Conservation (phyloP, 1,140 invertebrate genomes). For the Teleopsis dalmanni region DNA sequence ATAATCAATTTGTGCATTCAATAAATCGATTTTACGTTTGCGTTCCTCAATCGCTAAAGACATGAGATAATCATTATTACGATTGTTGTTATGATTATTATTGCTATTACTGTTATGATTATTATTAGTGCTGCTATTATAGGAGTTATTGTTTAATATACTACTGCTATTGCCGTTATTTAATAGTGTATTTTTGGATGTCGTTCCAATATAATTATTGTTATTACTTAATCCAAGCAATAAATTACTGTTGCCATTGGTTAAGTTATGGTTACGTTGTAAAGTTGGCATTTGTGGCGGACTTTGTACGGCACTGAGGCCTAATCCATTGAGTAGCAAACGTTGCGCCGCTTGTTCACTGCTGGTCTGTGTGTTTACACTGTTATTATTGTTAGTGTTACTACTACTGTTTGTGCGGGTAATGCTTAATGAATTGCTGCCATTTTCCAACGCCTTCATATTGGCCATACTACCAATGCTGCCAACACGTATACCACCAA, state of each 20-base stretch:
- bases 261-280: slow-evolving; percentile 14
- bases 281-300: slow-evolving; percentile 22
- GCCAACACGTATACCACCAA: slow-evolving; percentile 35
- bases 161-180: slow-evolving; percentile 13
- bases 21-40: slow-evolving; percentile 32
- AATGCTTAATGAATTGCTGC: slow-evolving; percentile 1
- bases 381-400: slow-evolving; percentile 5
- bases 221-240: slow-evolving; percentile 15
- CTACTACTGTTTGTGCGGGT: neutral
- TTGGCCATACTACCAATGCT: slow-evolving; percentile 24
- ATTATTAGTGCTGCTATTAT: slow-evolving; percentile 1
- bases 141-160: no score
- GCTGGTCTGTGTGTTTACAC: slow-evolving; percentile 16
- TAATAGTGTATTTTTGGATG: slow-evolving; percentile 5
- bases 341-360: slow-evolving; percentile 34
- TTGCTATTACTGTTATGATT: neutral
- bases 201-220: neutral
- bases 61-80: slow-evolving; percentile 34
- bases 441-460: slow-evolving; percentile 28
- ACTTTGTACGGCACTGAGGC: slow-evolving; percentile 30
- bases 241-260: slow-evolving; percentile 20
- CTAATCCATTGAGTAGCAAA: slow-evolving; percentile 28
- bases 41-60: slow-evolving; percentile 35
- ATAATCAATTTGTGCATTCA: slow-evolving; percentile 40
- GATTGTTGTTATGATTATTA: slow-evolving; percentile 8